phyloP scores from a whole-genome alignment of 2,888 invertebrate genomes.

The Apocheima hispidaria region DNA sequence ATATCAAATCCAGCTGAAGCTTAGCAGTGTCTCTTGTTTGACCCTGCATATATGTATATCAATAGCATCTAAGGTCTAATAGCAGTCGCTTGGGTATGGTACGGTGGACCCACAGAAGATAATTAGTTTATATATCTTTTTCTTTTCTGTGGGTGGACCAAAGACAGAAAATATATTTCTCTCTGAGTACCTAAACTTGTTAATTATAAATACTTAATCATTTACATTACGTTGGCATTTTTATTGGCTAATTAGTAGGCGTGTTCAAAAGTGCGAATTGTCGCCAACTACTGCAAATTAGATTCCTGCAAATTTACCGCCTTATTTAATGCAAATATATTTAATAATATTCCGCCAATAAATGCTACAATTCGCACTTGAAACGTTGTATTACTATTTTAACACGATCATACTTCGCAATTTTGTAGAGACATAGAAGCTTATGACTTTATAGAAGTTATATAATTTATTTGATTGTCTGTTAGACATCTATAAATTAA shows the following conservation, averaged over 20 bases:
- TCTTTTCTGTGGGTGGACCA: too few relatives aligned
- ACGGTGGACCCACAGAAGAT: too few relatives aligned
- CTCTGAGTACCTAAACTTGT: slow-evolving; percentile 1
- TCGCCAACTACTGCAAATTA: slow-evolving; percentile 14
- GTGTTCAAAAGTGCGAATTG: slow-evolving; percentile 17
- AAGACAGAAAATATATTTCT: too few relatives aligned
- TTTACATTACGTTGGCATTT: not conserved
- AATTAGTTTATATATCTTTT: too few relatives aligned
- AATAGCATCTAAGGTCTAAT: slow-evolving; percentile 7
- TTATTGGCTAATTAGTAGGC: slow-evolving; percentile 21
- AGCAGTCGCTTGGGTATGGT: too few relatives aligned
- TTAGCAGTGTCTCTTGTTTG: slow-evolving; percentile 4
- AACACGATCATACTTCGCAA: slow-evolving; percentile 2
- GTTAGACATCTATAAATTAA: too few relatives aligned
- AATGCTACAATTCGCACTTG: slow-evolving; percentile 8
- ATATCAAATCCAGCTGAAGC: slow-evolving; percentile 17
- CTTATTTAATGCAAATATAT: too few relatives aligned
- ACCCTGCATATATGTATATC: not conserved
- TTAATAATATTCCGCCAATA: slow-evolving; percentile 19
- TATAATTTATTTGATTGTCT: too few relatives aligned
- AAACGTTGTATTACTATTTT: not conserved
- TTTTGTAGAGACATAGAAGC: slow-evolving; percentile 2
- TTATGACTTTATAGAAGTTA: too few relatives aligned
- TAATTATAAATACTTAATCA: not conserved
- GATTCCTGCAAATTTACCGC: slow-evolving; percentile 11